Base-by-base conservation (phyloP, 2,888 invertebrate genomes). In the Heliconius erato region DNA sequence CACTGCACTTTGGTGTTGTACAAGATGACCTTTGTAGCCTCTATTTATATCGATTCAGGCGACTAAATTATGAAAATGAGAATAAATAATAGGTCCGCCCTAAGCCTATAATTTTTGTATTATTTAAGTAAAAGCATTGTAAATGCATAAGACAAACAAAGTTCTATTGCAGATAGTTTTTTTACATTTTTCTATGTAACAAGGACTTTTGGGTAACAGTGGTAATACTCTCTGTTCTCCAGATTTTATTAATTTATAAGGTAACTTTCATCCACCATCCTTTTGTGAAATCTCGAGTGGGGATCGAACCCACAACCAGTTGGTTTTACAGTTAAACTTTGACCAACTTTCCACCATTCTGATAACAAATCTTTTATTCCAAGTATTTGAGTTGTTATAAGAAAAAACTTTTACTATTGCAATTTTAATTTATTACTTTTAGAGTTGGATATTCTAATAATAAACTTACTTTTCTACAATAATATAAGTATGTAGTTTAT, bases 61-160 rank as follows among this genome's bases (percentile, higher is more conserved):
- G 32, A 40, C 71, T 71, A 16, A 40, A 71, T 71, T 35, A 71
- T 71, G 71, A 12, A 71, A 71, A 40, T 71, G 14, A 23, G 71
- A 40, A 40, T 71, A 71, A 71, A n/a, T 19, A 69, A 35, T 69
- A 69, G 35, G 69, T 35, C 32, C 35, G 23, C 3, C 32, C 32
- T 32, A 6, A 32, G 44, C 44, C 44, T 44, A 12, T 44, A 12
- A 12, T 44, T 44, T 44, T 44, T 12, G 44, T 32, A 32, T 32
- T 32, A 32, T 32, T 32, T 32, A 32, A 32, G 32, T 32, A 32
- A 1, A 44, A 12, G 44, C 44, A 44, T 44, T 12, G 9, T 44
- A 44, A 44, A 44, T 44, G 12, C 12, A 44, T 44, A 59, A 16
- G 9, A 59, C 23, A 59, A 59, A 23, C 16, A 59, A 23, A 23